phyloP scores from a whole-genome alignment of 1,140 invertebrate species.

The Drosophila varians region DNA sequence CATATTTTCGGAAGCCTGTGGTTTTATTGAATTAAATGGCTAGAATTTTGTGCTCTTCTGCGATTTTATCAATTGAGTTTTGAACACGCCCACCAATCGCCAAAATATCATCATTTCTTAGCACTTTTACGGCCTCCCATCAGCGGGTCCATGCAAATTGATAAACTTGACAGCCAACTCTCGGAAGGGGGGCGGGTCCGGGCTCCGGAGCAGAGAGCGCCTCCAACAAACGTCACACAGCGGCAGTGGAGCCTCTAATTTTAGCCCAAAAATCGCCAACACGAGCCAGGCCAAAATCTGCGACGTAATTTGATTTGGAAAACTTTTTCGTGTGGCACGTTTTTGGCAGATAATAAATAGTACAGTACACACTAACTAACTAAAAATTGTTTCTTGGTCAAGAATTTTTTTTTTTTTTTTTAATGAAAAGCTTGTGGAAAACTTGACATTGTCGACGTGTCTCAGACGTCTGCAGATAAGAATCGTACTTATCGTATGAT shows the following conservation, averaged over 20 bases:
- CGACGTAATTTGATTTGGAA: constrained; percentile 49
- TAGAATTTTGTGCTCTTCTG: background rate
- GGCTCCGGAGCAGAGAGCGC: background rate
- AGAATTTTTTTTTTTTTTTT: background rate
- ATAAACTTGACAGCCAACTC: constrained; percentile 4
- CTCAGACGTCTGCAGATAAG: constrained; percentile 28
- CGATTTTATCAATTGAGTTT: constrained; percentile 6
- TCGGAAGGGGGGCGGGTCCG: background rate
- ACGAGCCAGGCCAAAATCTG: constrained; percentile 19
- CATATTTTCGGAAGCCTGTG: background rate
- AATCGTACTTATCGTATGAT: constrained; percentile 27
- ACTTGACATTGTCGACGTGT: constrained; percentile 12
- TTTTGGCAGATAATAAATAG: constrained; percentile 35
- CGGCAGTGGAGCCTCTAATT: constrained; percentile 30
- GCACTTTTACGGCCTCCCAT: constrained; percentile 38
- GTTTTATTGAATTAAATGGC: constrained; percentile 18
- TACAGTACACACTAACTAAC: constrained; percentile 17
- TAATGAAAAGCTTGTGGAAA: background rate
- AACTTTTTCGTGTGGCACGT: constrained; percentile 39
- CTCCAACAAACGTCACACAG: constrained; percentile 5
- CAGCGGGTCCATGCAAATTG: constrained; percentile 33
- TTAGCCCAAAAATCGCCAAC: constrained; percentile 38
- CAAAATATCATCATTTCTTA: constrained; percentile 25
- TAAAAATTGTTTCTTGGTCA: background rate
- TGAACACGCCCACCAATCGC: constrained; percentile 20